phyloP scores from a whole-genome alignment of 2,888 invertebrate genomes.

The Orchestes rusci region DNA sequence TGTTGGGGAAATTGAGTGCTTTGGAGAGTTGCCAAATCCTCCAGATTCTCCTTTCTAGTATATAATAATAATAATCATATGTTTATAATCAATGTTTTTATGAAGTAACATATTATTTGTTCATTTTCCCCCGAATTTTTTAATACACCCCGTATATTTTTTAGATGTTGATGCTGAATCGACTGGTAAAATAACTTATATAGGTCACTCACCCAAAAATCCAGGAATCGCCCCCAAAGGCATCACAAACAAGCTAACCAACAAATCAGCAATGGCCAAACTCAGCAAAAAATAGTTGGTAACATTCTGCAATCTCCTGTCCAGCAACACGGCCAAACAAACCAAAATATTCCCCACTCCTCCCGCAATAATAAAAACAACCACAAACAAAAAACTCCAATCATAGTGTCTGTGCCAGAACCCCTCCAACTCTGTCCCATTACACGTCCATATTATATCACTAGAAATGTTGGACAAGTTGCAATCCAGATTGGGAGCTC shows the following conservation, averaged over 20 bases:
- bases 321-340: slow-evolving; percentile 85
- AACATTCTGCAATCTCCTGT: slow-evolving; percentile 85
- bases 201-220: slow-evolving; percentile 72
- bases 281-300: slow-evolving; percentile 94
- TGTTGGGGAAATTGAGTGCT: too few species aligned
- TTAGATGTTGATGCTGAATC: too few species aligned
- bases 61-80: too few species aligned
- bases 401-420: slow-evolving; percentile 47
- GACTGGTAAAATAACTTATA: not conserved
- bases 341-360: slow-evolving; percentile 89
- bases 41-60: too few species aligned
- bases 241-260: slow-evolving; percentile 93
- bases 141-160: too few species aligned
- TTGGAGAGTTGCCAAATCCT: too few species aligned
- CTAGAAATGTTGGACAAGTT: slow-evolving; percentile 31
- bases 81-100: too few species aligned
- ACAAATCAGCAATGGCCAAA: slow-evolving; percentile 85
- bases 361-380: slow-evolving; percentile 80
- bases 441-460: slow-evolving; percentile 34
- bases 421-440: slow-evolving; percentile 15
- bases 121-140: too few species aligned
- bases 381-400: slow-evolving; percentile 79
- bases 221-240: slow-evolving; percentile 91
- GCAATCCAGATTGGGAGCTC: slow-evolving; percentile 29
- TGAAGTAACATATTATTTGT: too few species aligned